A percentile compares a stretch with the other conserved stretches of the same genome.
Evolutionary conservation across 1,140 invertebrate genomes (phyloP).

Genomic region (Dendrolimus punctatus): DNA sequence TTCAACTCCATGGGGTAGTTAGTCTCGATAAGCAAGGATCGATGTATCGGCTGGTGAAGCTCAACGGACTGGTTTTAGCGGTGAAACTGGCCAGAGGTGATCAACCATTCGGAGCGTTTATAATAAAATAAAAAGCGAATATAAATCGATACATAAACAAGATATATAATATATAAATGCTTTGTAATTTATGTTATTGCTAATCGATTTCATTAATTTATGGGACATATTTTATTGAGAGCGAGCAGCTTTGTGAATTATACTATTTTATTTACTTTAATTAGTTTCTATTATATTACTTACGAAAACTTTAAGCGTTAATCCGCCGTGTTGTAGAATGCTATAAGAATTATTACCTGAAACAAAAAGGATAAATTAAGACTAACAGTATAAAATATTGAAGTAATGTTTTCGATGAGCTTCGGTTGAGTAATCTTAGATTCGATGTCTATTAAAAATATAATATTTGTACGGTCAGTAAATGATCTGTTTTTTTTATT

Average conservation of each 20-base stretch:
- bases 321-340: no score
- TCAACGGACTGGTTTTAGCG: slow-evolving; percentile 42
- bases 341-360: no score
- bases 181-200: slow-evolving; percentile 10
- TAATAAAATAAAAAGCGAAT: slow-evolving; percentile 6
- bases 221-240: slow-evolving; percentile 6
- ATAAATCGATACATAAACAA: slow-evolving; percentile 5
- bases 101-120: slow-evolving; percentile 44
- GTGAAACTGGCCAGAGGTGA: slow-evolving; percentile 46
- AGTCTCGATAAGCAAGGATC: slow-evolving; percentile 53
- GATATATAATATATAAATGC: slow-evolving; percentile 5
- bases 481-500: no score
- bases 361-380: no score
- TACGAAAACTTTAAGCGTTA: no score
- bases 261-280: slow-evolving; percentile 2
- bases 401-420: no score
- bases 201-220: slow-evolving; percentile 9
- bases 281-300: slow-evolving; percentile 1
- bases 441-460: no score
- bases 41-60: slow-evolving; percentile 27
- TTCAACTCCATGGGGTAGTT: slow-evolving; percentile 56
- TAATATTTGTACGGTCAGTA: no score
- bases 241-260: background rate
- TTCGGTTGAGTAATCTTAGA: no score
- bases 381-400: no score